Evolutionary conservation across 2,888 invertebrate species (phyloP).

Genomic region (Netelia melanura): DNA sequence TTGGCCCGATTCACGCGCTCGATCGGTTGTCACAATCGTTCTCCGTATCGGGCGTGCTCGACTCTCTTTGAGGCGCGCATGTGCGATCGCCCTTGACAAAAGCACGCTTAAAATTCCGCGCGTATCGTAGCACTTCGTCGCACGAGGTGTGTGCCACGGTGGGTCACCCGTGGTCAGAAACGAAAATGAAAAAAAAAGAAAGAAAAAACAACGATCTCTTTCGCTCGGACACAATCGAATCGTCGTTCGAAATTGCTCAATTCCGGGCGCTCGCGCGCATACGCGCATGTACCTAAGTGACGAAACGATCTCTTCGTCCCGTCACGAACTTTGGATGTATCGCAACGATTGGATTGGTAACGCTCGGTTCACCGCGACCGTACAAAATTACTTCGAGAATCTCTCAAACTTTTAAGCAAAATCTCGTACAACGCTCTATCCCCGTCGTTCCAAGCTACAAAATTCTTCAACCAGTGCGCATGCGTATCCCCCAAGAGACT

Average conservation of each 20-base stretch:
- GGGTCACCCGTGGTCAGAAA: constrained; percentile 24
- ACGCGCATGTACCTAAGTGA: constrained; percentile 1
- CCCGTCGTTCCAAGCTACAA: background rate
- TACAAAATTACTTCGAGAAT: constrained; percentile 11
- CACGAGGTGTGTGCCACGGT: too few relatives aligned
- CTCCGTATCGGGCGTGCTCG: constrained; percentile 27
- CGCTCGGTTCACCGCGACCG: background rate
- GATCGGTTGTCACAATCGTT: constrained; percentile 57
- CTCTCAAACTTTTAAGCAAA: constrained; percentile 7
- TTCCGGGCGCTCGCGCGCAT: constrained; percentile 13
- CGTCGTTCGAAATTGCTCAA: constrained; percentile 42
- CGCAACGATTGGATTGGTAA: constrained; percentile 50
- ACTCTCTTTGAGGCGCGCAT: constrained; percentile 18
- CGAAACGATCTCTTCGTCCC: constrained; percentile 49
- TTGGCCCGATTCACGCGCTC: constrained; percentile 77
- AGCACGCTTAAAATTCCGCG: constrained; percentile 77
- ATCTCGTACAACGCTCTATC: background rate
- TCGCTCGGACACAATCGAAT: constrained; percentile 55
- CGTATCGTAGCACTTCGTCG: constrained; percentile 64
- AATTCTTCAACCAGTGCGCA: constrained; percentile 8
- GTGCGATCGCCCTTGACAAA: constrained; percentile 73
- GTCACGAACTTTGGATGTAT: constrained; percentile 22
- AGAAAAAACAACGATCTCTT: constrained; percentile 41
- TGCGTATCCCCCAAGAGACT: constrained; percentile 42
- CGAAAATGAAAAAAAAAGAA: background rate